Percentiles rank a stretch among this genome's conserved stretches.
phyloP scores from a whole-genome alignment of 1,140 invertebrate genomes.

The Panulirus ornatus region DNA sequence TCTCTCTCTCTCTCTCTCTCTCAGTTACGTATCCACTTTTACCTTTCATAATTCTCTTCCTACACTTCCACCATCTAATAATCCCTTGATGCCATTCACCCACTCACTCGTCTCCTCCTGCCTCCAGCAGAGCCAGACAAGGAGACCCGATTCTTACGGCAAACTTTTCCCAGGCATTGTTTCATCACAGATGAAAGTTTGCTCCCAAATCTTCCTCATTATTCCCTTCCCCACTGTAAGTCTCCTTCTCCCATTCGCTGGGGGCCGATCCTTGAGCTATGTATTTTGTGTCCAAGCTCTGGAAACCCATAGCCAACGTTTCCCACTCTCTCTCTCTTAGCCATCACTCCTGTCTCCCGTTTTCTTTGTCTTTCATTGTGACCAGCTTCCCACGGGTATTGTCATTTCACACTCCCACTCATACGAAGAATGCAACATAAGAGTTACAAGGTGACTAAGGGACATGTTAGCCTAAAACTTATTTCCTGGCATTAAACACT shows the following conservation, averaged over 20 bases:
- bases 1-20: not conserved
- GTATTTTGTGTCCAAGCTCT: not conserved
- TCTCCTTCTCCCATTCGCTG: not conserved
- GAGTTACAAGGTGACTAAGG: not conserved
- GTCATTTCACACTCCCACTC: constrained; percentile 42
- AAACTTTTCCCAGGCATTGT: not conserved
- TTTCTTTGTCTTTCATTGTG: constrained; percentile 42
- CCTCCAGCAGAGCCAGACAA: not conserved
- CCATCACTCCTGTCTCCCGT: constrained; percentile 1
- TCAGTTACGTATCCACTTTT: not conserved
- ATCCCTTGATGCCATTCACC: no score
- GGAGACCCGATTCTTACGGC: not conserved
- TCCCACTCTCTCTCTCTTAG: constrained; percentile 33
- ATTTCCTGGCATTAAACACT: not conserved
- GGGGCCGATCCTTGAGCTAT: not conserved
- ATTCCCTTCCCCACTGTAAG: not conserved
- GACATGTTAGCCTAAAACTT: not conserved
- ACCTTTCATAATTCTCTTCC: not conserved
- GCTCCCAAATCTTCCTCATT: constrained; percentile 1
- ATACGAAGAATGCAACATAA: constrained; percentile 24
- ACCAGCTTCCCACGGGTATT: constrained; percentile 16
- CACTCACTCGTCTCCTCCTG: not conserved
- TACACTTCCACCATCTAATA: not conserved
- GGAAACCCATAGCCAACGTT: constrained; percentile 4
- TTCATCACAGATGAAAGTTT: not conserved